Base-by-base conservation (phyloP, 2,113 vertebrate species). In the Dinomys branickii region DNA sequence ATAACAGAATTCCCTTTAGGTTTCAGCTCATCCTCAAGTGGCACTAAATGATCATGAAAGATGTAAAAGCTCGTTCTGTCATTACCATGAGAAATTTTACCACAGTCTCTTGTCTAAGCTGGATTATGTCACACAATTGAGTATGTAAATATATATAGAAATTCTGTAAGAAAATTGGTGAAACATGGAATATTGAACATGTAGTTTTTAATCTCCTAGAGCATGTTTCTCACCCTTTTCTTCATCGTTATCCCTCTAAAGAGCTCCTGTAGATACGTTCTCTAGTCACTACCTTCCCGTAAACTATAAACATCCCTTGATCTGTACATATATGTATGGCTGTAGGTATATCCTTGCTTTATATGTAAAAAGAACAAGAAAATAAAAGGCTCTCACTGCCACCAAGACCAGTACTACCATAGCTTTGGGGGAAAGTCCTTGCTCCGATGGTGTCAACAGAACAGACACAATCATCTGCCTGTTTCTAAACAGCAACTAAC, bases 11-110 rank as follows among this genome's bases (percentile, higher is more conserved):
- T 77, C 7, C 50, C 22, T 56, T 26, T n/a, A 41, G 52, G 5
- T 84, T 65, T 61, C 81, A 56, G 7, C 56, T 81, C 3, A 67
- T 5, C 33, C 82, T 95, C 63, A 93, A 98, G 94, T 91, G 96
- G 83, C 85, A 88, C 82, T 89, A 95, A 97, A 84, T 90, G 97
- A 96, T 98, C 95, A 88, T 75, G n/a, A 65, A 96, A 91, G 83
- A 50, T 54, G 26, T 69, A 96, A 81, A 85, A 95, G 82, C 91
- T 92, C 95, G 91, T 94, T 63, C 83, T 87, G 33, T 92, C 94
- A 96, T 96, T 97, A 94, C 41, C 41, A 92, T 24, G 38, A 97
- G 44, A 90, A 97, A 85, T 81, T 91, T 96, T 82, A 93, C 96
- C 93, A 97, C 44, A 97, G 83, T 92, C 56, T 90, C 77, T 91